phyloP scores from a whole-genome alignment of 2,113 vertebrate species.

The Aythya baeri region DNA sequence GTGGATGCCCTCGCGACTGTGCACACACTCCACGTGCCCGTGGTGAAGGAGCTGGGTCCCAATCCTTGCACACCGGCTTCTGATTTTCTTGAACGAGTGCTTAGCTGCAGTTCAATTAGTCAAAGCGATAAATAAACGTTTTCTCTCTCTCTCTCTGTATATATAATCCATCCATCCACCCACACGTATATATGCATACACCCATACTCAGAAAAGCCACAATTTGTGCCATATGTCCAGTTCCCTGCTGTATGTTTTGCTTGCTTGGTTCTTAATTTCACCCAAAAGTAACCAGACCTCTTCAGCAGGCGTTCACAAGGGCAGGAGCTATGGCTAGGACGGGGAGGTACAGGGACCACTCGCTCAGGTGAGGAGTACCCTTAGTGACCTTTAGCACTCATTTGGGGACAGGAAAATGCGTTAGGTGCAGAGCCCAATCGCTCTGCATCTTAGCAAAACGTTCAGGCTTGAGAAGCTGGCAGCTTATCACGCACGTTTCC shows the following conservation, averaged over 20 bases:
- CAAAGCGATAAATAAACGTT: not conserved
- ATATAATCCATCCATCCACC: not conserved
- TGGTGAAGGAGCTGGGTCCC: not conserved
- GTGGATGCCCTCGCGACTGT: not conserved
- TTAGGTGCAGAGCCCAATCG: not conserved
- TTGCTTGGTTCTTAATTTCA: not conserved
- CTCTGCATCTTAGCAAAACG: not conserved
- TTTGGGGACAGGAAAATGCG: not conserved
- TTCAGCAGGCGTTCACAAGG: not conserved
- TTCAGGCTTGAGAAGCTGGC: not conserved
- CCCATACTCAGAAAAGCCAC: not conserved
- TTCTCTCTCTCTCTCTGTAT: not conserved
- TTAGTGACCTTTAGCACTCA: not conserved
- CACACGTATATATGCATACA: not conserved
- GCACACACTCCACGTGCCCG: not conserved
- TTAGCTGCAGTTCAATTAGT: not conserved
- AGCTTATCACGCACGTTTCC: not conserved
- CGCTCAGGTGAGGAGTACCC: not conserved
- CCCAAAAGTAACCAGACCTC: not conserved
- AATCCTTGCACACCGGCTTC: slow-evolving; percentile 11
- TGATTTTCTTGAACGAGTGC: slow-evolving; percentile 21
- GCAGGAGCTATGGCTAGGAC: not conserved
- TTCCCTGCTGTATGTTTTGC: not conserved
- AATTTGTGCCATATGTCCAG: not conserved
- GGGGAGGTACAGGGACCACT: not conserved